Conservation (phyloP, 2,113 vertebrate genomes). For the Platichthys flesus region DNA sequence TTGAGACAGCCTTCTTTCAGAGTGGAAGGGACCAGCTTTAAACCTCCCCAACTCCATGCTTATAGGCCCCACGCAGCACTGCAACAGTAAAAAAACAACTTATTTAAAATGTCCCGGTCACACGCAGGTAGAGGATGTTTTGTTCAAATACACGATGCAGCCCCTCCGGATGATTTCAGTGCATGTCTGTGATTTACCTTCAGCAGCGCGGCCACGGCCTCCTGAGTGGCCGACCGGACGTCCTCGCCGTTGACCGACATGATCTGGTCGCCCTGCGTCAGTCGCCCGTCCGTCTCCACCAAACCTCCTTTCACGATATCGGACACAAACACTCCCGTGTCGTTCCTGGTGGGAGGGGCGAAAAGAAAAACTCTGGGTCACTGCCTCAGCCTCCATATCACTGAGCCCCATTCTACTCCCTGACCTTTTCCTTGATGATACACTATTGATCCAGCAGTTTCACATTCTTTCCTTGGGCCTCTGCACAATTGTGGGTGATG, state of each 20-base stretch:
- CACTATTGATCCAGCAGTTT: constrained; percentile 24
- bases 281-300: constrained; percentile 88
- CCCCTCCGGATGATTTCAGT: too few species aligned
- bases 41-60: constrained; percentile 92
- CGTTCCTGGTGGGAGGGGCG: constrained; percentile 83
- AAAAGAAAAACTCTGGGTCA: not conserved
- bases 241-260: constrained; percentile 93
- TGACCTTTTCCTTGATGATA: not conserved
- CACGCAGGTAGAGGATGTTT: too few species aligned
- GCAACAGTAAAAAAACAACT: constrained; percentile 3
- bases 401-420: not conserved
- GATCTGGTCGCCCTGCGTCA: constrained; percentile 97
- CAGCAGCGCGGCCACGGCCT: constrained; percentile 91
- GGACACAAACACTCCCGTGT: constrained; percentile 95
- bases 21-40: constrained; percentile 93
- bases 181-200: constrained; percentile 82
- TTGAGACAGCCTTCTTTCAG: constrained; percentile 91
- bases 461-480: constrained; percentile 7
- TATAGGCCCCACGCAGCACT: constrained; percentile 94
- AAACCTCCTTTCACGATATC: constrained; percentile 96
- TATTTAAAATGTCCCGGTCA: not conserved
- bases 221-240: constrained; percentile 91
- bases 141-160: too few species aligned
- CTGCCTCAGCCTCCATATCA: not conserved
- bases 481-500: constrained; percentile 8